A percentile compares a stretch with the other conserved stretches of the same genome.
These are phyloP conservation scores for Leuctra nigra DNA, from an alignment of 2,888 invertebrate species.

Conservation along the genomic window DNA sequence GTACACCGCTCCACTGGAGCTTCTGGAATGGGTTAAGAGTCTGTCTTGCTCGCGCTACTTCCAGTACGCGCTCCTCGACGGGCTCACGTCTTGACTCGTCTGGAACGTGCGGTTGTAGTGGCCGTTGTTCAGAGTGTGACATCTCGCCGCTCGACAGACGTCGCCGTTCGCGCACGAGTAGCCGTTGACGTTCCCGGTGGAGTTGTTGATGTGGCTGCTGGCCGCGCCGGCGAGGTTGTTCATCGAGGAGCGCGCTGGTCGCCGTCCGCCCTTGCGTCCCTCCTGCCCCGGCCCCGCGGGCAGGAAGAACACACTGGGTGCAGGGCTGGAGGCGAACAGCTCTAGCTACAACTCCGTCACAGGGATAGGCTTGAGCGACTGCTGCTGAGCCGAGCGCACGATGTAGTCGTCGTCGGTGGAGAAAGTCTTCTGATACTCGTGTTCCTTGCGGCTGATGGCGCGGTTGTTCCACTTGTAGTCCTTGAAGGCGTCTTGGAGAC, in stretches of 20 bases:
- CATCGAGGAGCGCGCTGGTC: conserved; percentile 11
- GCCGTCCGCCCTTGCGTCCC: conserved; percentile 37
- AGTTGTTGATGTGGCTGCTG: conserved; percentile 30
- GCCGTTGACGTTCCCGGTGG: conserved; percentile 63
- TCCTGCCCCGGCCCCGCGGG: conserved; percentile 46
- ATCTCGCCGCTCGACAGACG: conserved; percentile 42
- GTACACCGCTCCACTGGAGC: background rate
- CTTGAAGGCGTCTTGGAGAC: conserved; percentile 74
- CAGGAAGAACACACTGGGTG: conserved; percentile 69
- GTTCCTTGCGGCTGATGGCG: conserved; percentile 66
- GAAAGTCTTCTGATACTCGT: conserved; percentile 85
- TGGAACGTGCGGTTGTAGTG: conserved; percentile 17
- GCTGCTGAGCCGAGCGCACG: conserved; percentile 53
- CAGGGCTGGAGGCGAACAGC: conserved; percentile 76
- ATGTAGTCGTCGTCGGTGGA: conserved; percentile 76
- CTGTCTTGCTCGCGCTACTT: background rate
- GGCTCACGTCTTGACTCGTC: conserved; percentile 10
- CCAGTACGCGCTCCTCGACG: conserved; percentile 1
- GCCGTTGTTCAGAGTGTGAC: conserved; percentile 21
- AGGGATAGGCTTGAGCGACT: conserved; percentile 51
- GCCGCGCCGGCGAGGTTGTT: conserved; percentile 13
- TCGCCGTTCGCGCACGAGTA: conserved; percentile 65
- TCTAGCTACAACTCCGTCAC: conserved; percentile 95
- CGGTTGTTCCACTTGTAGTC: conserved; percentile 75
- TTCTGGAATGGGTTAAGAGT: conserved; percentile 7